Evolutionary conservation across 92 coral and sea anemone species (phyloP).

Genomic region (Zoanthus solanderi): DNA sequence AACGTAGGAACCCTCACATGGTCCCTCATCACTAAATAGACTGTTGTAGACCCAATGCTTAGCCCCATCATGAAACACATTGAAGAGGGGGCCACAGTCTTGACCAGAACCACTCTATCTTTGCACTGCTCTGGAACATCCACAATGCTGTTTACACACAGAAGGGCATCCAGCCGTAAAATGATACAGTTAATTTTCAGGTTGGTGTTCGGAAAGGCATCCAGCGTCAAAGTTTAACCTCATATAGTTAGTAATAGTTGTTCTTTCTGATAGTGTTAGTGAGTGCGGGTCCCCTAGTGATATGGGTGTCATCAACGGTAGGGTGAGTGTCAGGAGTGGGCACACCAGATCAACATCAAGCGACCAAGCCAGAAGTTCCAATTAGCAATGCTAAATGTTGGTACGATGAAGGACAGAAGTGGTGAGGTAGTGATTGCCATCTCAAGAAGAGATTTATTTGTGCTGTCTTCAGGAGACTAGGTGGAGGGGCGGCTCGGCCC

Average conservation of each 20-base stretch:
- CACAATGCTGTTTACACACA: no score
- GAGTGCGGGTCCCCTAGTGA: neutral
- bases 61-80: neutral
- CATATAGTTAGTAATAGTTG: no score
- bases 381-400: conserved; percentile 37
- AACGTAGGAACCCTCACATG: neutral
- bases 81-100: no score
- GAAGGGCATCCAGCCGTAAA: no score
- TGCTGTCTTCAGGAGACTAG: no score
- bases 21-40: neutral
- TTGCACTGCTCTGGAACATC: no score
- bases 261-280: no score
- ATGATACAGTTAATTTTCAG: no score
- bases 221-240: no score
- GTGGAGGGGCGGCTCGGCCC: no score
- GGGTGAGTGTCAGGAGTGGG: conserved; percentile 56
- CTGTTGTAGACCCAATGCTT: neutral
- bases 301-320: conserved; percentile 54
- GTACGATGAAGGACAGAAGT: conserved; percentile 48
- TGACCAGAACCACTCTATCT: no score
- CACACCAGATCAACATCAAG: conserved; percentile 61
- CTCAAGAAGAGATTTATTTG: conserved; percentile 7
- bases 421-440: conserved; percentile 54
- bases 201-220: no score
- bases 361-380: conserved; percentile 47